Evolutionary conservation across 1,140 invertebrate genomes (phyloP), one percentile per base, ranked within the genome.

Genomic region (Mamestra configurata): DNA sequence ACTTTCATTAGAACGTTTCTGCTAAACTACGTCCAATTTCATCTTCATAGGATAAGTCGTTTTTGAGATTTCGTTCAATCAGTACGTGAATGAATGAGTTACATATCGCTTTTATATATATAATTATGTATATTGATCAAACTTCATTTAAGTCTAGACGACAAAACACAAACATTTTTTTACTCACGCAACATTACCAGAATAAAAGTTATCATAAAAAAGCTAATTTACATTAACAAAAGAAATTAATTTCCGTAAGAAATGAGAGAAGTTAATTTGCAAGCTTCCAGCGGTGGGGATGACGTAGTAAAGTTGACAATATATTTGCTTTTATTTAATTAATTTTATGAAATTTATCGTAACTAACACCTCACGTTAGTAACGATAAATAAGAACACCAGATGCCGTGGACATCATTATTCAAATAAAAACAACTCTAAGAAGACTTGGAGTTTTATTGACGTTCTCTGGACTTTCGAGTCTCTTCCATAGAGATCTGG

Each of bases 161-260:
- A 61, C 15, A 31, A n/a, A 31, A 59, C 8, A 59, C 24, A 31
- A 31, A 31, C 27, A 53, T n/a, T 35, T 18, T 2, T n/a, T 22
- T 20, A 24, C 37, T 43, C 37, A 22, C 8, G 35, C 22, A 66
- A 22, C n/a, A 22, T n/a, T 61, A 61, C 35, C 57, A 37, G 18
- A 35, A 37, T 35, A 35, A 59, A 59, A 31, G 57, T 59, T 4
- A 59, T 35, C 20, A 43, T 66, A 66, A 66, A 66, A 66, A 66
- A 66, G 61, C 37, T 66, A 66, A 66, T 66, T 66, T 66, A 66
- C 37, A 37, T 43, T 40, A 66, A 66, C 61, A 66, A 66, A 66
- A 43, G 24, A 66, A 43, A 66, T 66, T 66, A 66, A 66, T 66
- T 66, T 66, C 37, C 61, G 18, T 66, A 20, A 37, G 61, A 66